Base-by-base conservation (phyloP, 2,113 vertebrate species). In the Scolopax mira region DNA sequence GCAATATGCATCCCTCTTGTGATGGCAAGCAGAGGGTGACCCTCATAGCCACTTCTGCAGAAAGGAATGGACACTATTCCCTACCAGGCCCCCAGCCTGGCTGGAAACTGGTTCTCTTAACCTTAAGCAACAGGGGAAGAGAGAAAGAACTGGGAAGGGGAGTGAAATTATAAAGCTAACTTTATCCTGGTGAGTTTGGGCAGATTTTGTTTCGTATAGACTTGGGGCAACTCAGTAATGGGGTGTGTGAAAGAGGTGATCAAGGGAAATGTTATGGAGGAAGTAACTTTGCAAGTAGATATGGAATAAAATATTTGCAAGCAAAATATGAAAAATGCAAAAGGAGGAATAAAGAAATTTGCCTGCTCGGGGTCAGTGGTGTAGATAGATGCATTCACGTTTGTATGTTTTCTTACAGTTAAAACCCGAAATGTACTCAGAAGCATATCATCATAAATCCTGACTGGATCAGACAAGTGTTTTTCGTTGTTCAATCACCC, bases 401-500 rank as follows among this genome's bases (percentile, higher is more conserved):
- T 91, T 88, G 21, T 79, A 35, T 33, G 23, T 84, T 92, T 93
- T 84, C 61, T 83, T 79, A 30, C 9, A 30, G 30, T 86, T 80
- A 83, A 90, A 83, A 52, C 33, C 19, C 8, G 7, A 86, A 94
- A 79, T 61, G 41, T 67, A 77, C 57, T 74, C 57, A 84, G 90
- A 37, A 90, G 77, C 58, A 72, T 74, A 67, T 86, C 46, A 90
- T 74, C 86, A 87, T 95, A 94, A 96, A 89, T 90, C 83, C 85
- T 82, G 61, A 33, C 57, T 82, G 73, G 61, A 84, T 93, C 73
- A 90, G 44, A 65, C 55, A 57, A 93, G 48, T 51, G 21, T 67
- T 94, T 95, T 88, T 95, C 79, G 57, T 64, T 93, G 85, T 94
- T 94, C 57, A 0, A 80, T 95, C 77, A 48, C 52, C 60, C 74